These are phyloP conservation scores for Cydia strobilella DNA, from an alignment of 1,140 invertebrate genomes.

Conservation along the genomic window DNA sequence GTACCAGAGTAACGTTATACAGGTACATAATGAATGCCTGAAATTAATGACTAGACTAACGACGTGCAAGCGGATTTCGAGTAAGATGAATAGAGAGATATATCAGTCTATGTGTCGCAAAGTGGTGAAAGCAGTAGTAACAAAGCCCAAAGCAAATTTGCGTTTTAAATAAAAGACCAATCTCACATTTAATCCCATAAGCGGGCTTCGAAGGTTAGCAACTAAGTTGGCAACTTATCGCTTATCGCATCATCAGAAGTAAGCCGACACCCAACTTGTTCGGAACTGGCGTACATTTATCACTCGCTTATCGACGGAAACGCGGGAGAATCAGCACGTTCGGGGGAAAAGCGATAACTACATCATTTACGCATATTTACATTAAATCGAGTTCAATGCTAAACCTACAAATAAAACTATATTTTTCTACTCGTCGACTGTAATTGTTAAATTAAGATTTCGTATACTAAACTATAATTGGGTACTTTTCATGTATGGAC, in stretches of 20 bases:
- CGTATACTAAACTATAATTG: too few species aligned
- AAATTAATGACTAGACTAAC: too few species aligned
- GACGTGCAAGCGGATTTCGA: too few species aligned
- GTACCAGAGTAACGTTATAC: too few species aligned
- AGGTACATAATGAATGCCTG: too few species aligned
- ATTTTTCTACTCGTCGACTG: too few species aligned
- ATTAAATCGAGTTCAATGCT: background rate
- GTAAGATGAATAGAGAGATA: too few species aligned
- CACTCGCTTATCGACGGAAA: slow-evolving; percentile 28
- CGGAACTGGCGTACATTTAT: slow-evolving; percentile 27
- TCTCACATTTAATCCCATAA: background rate
- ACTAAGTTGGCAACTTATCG: slow-evolving; percentile 21
- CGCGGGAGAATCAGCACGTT: slow-evolving; percentile 5
- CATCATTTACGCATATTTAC: slow-evolving; percentile 14
- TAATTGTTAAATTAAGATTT: too few species aligned
- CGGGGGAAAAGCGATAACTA: slow-evolving; percentile 1
- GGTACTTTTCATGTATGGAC: too few species aligned
- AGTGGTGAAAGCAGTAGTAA: too few species aligned
- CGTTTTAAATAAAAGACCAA: background rate
- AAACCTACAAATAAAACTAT: background rate
- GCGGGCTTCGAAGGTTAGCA: background rate
- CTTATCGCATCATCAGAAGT: slow-evolving; percentile 14
- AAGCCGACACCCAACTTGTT: slow-evolving; percentile 17
- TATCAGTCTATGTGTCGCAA: too few species aligned
- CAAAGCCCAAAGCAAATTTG: too few species aligned